Conservation (phyloP, 2,113 vertebrate species). For the Dipodomys spectabilis region DNA sequence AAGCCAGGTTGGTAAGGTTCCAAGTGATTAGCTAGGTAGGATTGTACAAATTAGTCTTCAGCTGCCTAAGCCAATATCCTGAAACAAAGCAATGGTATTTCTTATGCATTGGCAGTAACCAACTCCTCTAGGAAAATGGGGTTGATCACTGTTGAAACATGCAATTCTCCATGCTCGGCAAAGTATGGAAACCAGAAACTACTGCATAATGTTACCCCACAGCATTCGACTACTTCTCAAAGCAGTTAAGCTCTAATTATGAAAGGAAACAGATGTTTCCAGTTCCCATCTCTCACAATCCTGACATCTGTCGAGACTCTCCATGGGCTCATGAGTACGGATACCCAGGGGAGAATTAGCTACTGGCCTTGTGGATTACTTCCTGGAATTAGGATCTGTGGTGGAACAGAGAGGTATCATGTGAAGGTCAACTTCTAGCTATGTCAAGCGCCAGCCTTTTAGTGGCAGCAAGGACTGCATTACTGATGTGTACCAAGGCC, state of each 20-base stretch:
- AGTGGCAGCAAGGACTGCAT: constrained; percentile 20
- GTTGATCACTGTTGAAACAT: neutral
- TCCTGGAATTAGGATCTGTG: neutral
- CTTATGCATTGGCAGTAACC: neutral
- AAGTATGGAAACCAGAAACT: constrained; percentile 37
- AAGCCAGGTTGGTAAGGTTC: fast-evolving
- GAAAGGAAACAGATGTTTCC: constrained; percentile 51
- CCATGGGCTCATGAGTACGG: fast-evolving
- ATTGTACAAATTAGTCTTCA: neutral
- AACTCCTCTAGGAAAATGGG: neutral
- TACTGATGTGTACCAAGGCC: neutral
- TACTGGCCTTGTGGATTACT: neutral
- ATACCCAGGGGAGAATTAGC: neutral
- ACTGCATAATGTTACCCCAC: neutral
- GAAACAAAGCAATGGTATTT: neutral
- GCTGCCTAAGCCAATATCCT: neutral
- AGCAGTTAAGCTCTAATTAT: constrained; percentile 57
- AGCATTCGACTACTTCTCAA: neutral
- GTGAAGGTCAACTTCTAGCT: constrained; percentile 59
- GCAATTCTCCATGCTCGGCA: neutral
- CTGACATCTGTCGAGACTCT: neutral
- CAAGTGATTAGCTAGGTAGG: neutral
- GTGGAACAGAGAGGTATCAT: neutral
- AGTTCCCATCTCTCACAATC: neutral
- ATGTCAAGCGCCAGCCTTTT: neutral